These are phyloP conservation scores for Diaperis boleti DNA, from an alignment of 2,888 invertebrate genomes.

Conservation along the genomic window DNA sequence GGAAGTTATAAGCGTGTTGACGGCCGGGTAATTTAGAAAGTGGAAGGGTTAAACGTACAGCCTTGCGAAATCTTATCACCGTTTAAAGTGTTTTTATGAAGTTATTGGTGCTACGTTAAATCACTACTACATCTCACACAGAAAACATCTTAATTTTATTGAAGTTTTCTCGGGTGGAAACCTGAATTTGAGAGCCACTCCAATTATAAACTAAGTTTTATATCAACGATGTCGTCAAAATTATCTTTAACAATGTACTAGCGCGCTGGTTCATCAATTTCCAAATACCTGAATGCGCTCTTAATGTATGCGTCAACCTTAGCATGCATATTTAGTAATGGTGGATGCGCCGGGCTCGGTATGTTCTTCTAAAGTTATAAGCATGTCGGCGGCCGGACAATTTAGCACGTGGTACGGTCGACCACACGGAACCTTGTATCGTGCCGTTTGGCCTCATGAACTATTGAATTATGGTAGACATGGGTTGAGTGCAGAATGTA, in stretches of 20 bases:
- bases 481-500: conserved; percentile 49
- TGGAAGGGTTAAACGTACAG: too few relatives aligned
- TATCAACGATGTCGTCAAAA: too few relatives aligned
- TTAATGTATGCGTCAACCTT: conserved; percentile 28
- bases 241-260: too few relatives aligned
- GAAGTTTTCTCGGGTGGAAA: too few relatives aligned
- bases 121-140: too few relatives aligned
- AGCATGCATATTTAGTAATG: conserved; percentile 32
- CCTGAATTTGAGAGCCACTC: too few relatives aligned
- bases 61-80: too few relatives aligned
- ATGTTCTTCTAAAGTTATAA: conserved; percentile 6
- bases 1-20: not conserved
- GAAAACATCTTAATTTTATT: too few relatives aligned
- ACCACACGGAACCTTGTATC: conserved; percentile 18
- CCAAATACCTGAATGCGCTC: conserved; percentile 37
- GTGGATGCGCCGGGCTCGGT: conserved; percentile 30
- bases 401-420: conserved; percentile 37
- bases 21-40: too few relatives aligned
- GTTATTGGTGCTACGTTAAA: too few relatives aligned
- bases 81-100: too few relatives aligned
- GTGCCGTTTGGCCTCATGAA: conserved; percentile 32
- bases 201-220: too few relatives aligned
- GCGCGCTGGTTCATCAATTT: conserved; percentile 27
- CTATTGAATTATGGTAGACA: conserved; percentile 54
- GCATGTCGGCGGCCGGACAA: conserved; percentile 14